These are phyloP conservation scores for Meloidogyne floridensis DNA, from an alignment of 1,140 invertebrate species.

Conservation along the genomic window DNA sequence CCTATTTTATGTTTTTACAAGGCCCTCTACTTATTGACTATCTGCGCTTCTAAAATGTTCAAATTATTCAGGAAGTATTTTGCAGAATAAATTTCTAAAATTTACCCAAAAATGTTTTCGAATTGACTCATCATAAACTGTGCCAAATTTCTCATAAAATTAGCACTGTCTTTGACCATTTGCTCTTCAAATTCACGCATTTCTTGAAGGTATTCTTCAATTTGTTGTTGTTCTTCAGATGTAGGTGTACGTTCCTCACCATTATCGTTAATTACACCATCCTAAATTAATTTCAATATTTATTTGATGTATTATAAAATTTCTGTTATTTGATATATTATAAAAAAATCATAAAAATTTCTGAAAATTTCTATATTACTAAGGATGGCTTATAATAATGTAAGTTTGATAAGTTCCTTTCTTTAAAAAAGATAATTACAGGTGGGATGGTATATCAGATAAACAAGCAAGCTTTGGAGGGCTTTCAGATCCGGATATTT, in stretches of 20 bases:
- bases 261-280: neutral
- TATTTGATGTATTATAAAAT: neutral
- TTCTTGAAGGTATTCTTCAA: neutral
- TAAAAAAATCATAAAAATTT: too few relatives aligned
- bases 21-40: too few relatives aligned
- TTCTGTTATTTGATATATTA: neutral
- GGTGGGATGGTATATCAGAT: too few relatives aligned
- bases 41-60: too few relatives aligned
- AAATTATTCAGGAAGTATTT: too few relatives aligned
- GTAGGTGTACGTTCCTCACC: neutral
- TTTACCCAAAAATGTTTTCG: slow-evolving; percentile 3
- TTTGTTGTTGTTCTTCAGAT: neutral
- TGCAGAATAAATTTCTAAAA: neutral
- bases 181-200: neutral
- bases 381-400: too few relatives aligned
- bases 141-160: neutral
- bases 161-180: neutral
- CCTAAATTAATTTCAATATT: neutral
- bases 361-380: too few relatives aligned
- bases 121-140: neutral
- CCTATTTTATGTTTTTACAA: too few relatives aligned
- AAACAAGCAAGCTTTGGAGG: too few relatives aligned
- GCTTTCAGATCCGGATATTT: too few relatives aligned
- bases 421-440: too few relatives aligned
- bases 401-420: too few relatives aligned